phyloP scores from a whole-genome alignment of 2,113 vertebrate species.

The Semnornis frantzii region DNA sequence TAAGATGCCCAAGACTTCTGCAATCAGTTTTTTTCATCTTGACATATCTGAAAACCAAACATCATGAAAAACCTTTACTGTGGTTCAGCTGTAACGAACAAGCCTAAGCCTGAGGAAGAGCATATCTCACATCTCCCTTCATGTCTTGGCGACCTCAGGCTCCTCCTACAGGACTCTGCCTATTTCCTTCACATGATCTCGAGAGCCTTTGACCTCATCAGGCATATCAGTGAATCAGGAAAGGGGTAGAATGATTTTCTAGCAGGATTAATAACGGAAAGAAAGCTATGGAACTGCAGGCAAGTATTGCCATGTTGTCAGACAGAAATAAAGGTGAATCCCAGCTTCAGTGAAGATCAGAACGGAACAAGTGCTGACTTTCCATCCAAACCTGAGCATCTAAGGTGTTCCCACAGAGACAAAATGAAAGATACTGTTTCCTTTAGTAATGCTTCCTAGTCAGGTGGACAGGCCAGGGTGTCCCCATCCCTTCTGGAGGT shows the following conservation, averaged over 20 bases:
- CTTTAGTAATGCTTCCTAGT: not conserved
- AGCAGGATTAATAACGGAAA: not conserved
- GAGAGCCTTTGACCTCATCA: not conserved
- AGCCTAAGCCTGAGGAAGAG: not conserved
- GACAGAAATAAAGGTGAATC: not conserved
- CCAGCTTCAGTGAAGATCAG: not conserved
- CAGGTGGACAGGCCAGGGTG: not conserved
- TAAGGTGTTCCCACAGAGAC: rapidly evolving
- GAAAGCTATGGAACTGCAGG: not conserved
- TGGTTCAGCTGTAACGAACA: not conserved
- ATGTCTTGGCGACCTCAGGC: not conserved
- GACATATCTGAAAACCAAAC: not conserved
- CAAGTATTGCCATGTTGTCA: not conserved
- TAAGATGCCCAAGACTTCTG: not conserved
- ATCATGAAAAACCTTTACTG: not conserved
- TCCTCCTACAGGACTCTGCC: not conserved
- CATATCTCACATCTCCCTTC: not conserved
- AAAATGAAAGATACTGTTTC: not conserved
- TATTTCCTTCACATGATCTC: not conserved
- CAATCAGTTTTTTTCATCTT: not conserved
- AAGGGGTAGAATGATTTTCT: not conserved
- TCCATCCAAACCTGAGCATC: not conserved
- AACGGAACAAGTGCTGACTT: not conserved
- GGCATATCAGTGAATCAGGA: not conserved
- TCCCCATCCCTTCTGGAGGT: not conserved